Evolutionary conservation across 2,888 invertebrate species (phyloP).

Genomic region (Malachius bipustulatus): DNA sequence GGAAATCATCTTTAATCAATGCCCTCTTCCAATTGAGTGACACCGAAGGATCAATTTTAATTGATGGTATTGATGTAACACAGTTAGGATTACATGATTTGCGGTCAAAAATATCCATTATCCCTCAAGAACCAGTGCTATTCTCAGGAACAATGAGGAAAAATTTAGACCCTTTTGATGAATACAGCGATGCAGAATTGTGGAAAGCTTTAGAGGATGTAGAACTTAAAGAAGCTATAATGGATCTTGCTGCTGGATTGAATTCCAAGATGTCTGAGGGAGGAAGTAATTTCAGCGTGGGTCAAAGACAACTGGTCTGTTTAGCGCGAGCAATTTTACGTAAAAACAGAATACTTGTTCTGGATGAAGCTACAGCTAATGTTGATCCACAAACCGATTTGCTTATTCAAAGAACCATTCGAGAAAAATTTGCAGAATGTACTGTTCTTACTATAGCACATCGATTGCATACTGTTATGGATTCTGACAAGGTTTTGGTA

Average conservation of each 20-base stretch:
- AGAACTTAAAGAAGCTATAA: constrained; percentile 52
- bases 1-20: constrained; percentile 57
- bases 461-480: constrained; percentile 75
- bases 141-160: constrained; percentile 76
- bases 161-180: constrained; percentile 83
- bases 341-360: constrained; percentile 29
- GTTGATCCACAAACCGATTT: constrained; percentile 69
- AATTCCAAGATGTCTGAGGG: constrained; percentile 47
- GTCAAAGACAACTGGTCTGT: constrained; percentile 56
- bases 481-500: constrained; percentile 68
- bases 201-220: constrained; percentile 79
- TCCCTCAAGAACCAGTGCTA: constrained; percentile 51
- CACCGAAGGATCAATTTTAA: constrained; percentile 42
- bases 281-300: constrained; percentile 37
- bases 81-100: constrained; percentile 42
- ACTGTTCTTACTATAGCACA: constrained; percentile 78
- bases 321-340: constrained; percentile 52
- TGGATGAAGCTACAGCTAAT: constrained; percentile 69
- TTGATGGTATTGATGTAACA: constrained; percentile 47
- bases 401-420: constrained; percentile 64
- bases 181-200: constrained; percentile 55
- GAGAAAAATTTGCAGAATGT: constrained; percentile 60
- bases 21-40: constrained; percentile 57
- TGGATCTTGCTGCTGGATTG: constrained; percentile 39
- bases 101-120: constrained; percentile 43